These are phyloP conservation scores for Aphodius sticticus DNA, from an alignment of 2,888 invertebrate species.

Conservation along the genomic window DNA sequence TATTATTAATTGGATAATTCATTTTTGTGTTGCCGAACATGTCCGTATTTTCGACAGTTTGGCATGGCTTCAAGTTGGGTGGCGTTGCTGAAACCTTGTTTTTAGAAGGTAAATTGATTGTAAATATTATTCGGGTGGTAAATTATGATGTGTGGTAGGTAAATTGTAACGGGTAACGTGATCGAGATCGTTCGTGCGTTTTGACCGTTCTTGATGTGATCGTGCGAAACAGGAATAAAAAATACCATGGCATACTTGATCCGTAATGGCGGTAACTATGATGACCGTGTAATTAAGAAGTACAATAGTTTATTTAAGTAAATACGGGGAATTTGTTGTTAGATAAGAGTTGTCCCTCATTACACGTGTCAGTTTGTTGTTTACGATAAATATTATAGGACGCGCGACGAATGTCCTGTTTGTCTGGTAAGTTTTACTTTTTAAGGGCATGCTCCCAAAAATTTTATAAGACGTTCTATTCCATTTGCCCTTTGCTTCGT, in stretches of 20 bases:
- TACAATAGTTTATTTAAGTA: conserved; percentile 7
- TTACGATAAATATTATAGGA: conserved; percentile 13
- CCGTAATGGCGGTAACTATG: conserved; percentile 38
- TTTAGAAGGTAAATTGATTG: conserved; percentile 38
- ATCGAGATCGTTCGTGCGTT: neutral
- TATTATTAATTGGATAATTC: conserved; percentile 7
- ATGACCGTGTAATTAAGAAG: conserved; percentile 33
- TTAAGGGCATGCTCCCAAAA: conserved; percentile 38
- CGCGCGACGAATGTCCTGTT: conserved; percentile 9
- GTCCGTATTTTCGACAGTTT: conserved; percentile 40
- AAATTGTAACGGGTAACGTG: conserved; percentile 19
- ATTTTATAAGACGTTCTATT: conserved; percentile 28
- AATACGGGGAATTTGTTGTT: neutral
- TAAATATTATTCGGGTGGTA: neutral
- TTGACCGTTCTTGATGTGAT: conserved; percentile 16
- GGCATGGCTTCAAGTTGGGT: conserved; percentile 45
- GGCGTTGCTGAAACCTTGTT: conserved; percentile 43
- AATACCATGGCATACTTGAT: conserved; percentile 35
- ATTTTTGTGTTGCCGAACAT: conserved; percentile 46
- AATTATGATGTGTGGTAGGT: neutral
- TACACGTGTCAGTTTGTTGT: conserved; percentile 20
- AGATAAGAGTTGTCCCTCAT: conserved; percentile 9
- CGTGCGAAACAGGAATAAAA: conserved; percentile 28
- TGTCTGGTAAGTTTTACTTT: conserved; percentile 38
- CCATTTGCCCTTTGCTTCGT: conserved; percentile 37